phyloP scores from a whole-genome alignment of 2,888 invertebrate species.

The Calameuta idolon region DNA sequence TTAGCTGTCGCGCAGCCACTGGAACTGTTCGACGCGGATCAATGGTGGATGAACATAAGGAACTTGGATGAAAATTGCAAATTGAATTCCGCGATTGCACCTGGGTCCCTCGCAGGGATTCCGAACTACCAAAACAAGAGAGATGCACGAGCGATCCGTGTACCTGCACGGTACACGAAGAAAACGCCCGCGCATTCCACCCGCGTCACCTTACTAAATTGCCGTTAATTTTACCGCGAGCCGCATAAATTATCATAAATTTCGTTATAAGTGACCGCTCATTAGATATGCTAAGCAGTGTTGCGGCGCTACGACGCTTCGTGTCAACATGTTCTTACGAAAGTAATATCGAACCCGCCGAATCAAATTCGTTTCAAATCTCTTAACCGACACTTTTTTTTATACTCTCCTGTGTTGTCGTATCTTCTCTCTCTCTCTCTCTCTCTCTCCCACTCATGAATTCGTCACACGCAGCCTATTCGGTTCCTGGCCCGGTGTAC shows the following conservation, averaged over 20 bases:
- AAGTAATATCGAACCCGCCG: conserved; percentile 10
- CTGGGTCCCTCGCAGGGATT: too few species aligned
- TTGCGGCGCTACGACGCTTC: conserved; percentile 14
- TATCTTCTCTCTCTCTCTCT: too few species aligned
- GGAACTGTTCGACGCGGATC: not conserved
- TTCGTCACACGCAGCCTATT: too few species aligned
- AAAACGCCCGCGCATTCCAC: conserved; percentile 41
- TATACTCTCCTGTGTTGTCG: too few species aligned
- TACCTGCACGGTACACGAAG: conserved; percentile 15
- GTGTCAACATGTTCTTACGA: conserved; percentile 23
- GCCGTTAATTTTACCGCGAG: conserved; percentile 43
- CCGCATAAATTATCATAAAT: conserved; percentile 47
- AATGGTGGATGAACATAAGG: not conserved
- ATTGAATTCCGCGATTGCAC: too few species aligned
- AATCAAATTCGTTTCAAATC: conserved; percentile 6
- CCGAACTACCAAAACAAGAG: too few species aligned
- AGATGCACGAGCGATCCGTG: not conserved
- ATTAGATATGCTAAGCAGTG: conserved; percentile 41
- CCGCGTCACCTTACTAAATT: conserved; percentile 36
- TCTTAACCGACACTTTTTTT: conserved; percentile 3
- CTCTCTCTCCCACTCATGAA: too few species aligned
- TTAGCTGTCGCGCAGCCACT: conserved; percentile 24
- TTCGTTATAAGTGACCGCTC: conserved; percentile 45
- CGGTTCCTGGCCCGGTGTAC: too few species aligned
- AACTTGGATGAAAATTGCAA: too few species aligned